phyloP scores from a whole-genome alignment of 2,113 vertebrate species.

The Daubentonia madagascariensis region DNA sequence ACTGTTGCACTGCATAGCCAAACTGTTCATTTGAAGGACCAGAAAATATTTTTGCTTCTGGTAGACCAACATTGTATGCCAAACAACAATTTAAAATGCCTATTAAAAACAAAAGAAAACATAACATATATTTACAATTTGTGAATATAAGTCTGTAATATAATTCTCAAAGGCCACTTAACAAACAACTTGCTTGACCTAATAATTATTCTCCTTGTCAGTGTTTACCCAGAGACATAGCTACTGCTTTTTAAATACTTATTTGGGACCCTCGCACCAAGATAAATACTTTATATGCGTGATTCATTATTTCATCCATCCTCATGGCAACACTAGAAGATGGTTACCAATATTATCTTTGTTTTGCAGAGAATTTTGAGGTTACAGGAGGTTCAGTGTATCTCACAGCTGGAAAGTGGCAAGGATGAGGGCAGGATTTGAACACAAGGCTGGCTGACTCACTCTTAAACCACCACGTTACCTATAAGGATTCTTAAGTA shows the following conservation, averaged over 20 bases:
- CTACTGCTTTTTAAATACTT: not conserved
- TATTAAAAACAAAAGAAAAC: slow-evolving; percentile 76
- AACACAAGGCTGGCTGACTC: not conserved
- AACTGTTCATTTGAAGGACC: slow-evolving; percentile 89
- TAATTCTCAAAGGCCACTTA: not conserved
- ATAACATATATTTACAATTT: not conserved
- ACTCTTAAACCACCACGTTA: not conserved
- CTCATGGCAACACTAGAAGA: not conserved
- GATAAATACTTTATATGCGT: not conserved
- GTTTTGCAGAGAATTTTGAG: not conserved
- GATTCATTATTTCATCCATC: not conserved
- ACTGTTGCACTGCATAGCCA: slow-evolving; percentile 92
- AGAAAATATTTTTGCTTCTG: slow-evolving; percentile 89
- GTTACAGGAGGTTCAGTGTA: not conserved
- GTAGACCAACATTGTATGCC: slow-evolving; percentile 91
- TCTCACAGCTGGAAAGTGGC: not conserved
- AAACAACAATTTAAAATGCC: slow-evolving; percentile 82
- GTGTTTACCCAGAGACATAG: not conserved
- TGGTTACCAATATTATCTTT: not conserved
- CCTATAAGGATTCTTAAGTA: not conserved
- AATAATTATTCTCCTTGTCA: not conserved
- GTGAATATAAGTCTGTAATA: not conserved
- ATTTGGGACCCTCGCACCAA: not conserved
- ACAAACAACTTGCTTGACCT: not conserved
- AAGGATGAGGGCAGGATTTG: not conserved